Evolutionary conservation across 2,113 vertebrate genomes (phyloP), one percentile per base, ranked within the genome.

Genomic region (Calyptomena viridis): DNA sequence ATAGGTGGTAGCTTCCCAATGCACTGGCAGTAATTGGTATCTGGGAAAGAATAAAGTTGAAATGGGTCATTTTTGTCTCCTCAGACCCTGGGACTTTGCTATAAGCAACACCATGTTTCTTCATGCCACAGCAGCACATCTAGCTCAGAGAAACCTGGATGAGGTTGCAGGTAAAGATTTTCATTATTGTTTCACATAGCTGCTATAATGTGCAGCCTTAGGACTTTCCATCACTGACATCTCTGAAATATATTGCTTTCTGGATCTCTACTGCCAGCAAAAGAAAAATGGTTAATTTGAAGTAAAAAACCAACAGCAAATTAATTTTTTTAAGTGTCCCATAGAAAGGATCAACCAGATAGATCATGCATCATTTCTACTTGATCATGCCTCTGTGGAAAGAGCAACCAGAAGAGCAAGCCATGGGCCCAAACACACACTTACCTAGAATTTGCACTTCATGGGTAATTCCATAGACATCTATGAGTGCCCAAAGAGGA

Each of bases 391-490:
- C 49, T 42, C 11, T 42, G 11, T 42, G 42, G 35, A 83, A 97
- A 83, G 31, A 85, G 19, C 39, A 67, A 78, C 6, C 47, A 77
- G 30, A 66, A 53, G 40, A 87, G 28, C 50, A 56, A 40, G 39
- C 50, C 76, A 35, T 0, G 1, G n/a, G 31, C 20, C 56, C 42
- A 63, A 52, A 40, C 18, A 17, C 19, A 33, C 20, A 94, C 98
- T 98, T 94, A 99, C 99, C 99, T 21, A 99, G 98, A 69, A 99
- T 98, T 60, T 99, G 99, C 86, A 99, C 99, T 94, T 99, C 99
- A 78, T 99, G 99, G 17, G 99, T 99, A 97, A 99, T 99, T 87
- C 99, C 99, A 5, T 99, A 99, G 97, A 99, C 99, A 8, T 99
- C 99, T 80, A 99, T 99, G 97, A 99, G 99, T 5, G 99, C 99